Percentiles rank a stretch among this genome's conserved stretches.
These are phyloP conservation scores for Holcopasites calliopsidis DNA, from an alignment of 1,140 invertebrate species.

Conservation along the genomic window DNA sequence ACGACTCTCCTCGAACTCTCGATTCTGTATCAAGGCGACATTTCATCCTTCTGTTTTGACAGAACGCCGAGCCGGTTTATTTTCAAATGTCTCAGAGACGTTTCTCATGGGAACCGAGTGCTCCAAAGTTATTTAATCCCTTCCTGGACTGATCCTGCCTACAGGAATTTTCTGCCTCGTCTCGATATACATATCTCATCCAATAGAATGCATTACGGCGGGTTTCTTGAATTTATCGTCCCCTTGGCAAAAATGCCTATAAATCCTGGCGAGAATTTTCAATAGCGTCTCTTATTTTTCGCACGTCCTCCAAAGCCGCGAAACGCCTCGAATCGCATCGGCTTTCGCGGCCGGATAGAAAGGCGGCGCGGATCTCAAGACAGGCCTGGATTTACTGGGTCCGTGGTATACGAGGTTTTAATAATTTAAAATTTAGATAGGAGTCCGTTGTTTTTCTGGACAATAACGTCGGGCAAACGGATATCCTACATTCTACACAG, in stretches of 20 bases:
- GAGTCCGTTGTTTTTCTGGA: constrained; percentile 1
- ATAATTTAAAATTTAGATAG: constrained; percentile 64
- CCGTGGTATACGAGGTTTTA: constrained; percentile 19
- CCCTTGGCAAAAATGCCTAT: constrained; percentile 18
- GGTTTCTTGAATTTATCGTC: constrained; percentile 14
- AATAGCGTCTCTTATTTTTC: constrained; percentile 13
- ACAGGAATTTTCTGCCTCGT: no score
- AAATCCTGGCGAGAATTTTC: constrained; percentile 29
- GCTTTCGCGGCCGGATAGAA: not conserved
- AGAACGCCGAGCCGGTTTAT: no score
- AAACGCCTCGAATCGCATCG: not conserved
- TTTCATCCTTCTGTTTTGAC: no score
- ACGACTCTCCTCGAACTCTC: not conserved
- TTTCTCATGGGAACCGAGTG: no score
- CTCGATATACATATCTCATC: constrained; percentile 7
- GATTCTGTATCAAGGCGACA: no score
- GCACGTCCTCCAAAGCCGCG: not conserved
- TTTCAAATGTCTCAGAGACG: no score
- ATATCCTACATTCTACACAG: constrained; percentile 15
- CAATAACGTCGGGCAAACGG: constrained; percentile 36
- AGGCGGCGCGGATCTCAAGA: not conserved
- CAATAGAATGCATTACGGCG: constrained; percentile 3
- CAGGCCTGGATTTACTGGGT: constrained; percentile 17
- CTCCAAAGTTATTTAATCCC: no score
- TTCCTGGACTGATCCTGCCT: no score